A percentile compares a stretch with the other conserved stretches of the same genome.
These are phyloP conservation scores for Nyctibius grandis DNA, from an alignment of 2,797 vertebrate species.

Conservation along the genomic window DNA sequence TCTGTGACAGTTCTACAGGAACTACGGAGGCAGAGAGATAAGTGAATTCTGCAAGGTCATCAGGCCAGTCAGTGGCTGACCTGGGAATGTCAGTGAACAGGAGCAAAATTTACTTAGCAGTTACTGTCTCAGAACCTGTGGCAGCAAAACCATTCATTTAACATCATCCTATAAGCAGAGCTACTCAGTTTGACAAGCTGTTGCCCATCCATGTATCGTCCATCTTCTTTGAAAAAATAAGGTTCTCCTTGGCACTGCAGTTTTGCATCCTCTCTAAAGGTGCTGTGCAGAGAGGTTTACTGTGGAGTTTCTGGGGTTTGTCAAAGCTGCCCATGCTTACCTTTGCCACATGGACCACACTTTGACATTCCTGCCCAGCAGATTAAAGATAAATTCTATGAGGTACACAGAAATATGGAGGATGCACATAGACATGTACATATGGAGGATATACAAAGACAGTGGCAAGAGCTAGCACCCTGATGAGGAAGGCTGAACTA, in stretches of 20 bases:
- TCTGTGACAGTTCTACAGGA: background rate
- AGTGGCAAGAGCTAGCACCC: background rate
- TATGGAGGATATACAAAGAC: too few relatives aligned
- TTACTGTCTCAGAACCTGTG: background rate
- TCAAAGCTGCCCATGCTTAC: background rate
- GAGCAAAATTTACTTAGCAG: background rate
- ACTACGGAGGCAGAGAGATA: background rate
- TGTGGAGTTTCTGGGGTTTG: background rate
- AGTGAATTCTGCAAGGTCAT: background rate
- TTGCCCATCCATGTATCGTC: background rate
- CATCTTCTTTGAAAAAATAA: background rate
- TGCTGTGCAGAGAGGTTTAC: background rate
- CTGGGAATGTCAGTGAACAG: background rate
- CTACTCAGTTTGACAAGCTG: background rate
- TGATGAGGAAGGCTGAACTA: background rate
- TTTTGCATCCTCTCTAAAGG: background rate
- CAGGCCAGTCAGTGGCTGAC: background rate
- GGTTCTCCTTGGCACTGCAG: background rate
- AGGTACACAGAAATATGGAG: background rate
- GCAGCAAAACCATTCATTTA: background rate
- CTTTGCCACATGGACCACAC: background rate
- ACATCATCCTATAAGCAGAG: background rate
- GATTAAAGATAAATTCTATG: background rate
- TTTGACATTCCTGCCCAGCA: background rate
- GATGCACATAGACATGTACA: too few relatives aligned